Conservation (phyloP, 1,140 invertebrate genomes). For the Antheraea mylitta region DNA sequence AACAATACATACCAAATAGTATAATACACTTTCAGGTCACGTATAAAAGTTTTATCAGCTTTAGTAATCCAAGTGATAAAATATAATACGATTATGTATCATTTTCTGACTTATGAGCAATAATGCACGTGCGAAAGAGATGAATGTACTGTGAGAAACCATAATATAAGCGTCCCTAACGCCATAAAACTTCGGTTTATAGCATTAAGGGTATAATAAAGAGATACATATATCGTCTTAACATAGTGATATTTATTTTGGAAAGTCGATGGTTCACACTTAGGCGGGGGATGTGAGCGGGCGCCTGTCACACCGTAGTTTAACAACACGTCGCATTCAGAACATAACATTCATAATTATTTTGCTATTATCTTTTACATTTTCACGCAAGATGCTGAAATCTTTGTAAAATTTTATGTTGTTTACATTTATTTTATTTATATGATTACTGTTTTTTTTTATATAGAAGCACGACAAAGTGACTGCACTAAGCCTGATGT, state of each 20-base stretch:
- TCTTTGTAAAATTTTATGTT: no score
- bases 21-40: not conserved
- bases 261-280: slow-evolving; percentile 1
- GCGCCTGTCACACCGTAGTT: not conserved
- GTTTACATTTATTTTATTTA: no score
- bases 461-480: no score
- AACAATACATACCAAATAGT: no score
- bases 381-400: no score
- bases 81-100: not conserved
- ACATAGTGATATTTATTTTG: slow-evolving; percentile 5
- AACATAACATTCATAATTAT: not conserved
- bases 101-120: not conserved
- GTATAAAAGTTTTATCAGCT: not conserved
- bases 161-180: slow-evolving; percentile 1
- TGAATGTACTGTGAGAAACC: not conserved
- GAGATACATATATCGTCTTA: slow-evolving; percentile 3
- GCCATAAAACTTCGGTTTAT: slow-evolving; percentile 4
- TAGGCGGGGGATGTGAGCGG: no score
- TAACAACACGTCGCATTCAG: not conserved
- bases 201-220: slow-evolving; percentile 3
- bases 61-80: not conserved
- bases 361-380: no score
- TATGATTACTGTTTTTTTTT: no score
- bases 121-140: not conserved
- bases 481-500: no score